phyloP scores from a whole-genome alignment of 2,888 invertebrate species.

The Polymixis lichenea region DNA sequence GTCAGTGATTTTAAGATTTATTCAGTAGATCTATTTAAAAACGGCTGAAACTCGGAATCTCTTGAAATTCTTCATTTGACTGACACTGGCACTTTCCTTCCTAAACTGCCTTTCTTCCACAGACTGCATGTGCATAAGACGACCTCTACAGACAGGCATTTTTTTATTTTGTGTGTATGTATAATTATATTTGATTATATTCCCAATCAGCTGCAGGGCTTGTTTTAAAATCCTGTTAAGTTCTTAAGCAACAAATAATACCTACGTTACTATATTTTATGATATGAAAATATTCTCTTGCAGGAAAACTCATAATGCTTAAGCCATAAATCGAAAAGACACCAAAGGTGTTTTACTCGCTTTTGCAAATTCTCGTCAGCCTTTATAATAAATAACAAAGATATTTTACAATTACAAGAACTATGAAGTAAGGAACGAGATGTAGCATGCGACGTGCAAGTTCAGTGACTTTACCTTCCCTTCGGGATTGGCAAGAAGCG shows the following conservation, averaged over 20 bases:
- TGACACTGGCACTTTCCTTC: background rate
- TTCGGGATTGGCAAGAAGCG: conserved; percentile 87
- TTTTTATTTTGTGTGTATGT: background rate
- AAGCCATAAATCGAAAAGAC: conserved; percentile 55
- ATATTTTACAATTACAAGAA: conserved; percentile 87
- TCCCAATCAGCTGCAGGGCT: background rate
- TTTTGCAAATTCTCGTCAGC: conserved; percentile 66
- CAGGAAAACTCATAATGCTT: conserved; percentile 37
- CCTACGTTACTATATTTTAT: conserved; percentile 12
- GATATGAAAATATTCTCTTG: conserved; percentile 29
- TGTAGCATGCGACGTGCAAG: conserved; percentile 86
- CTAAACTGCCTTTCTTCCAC: background rate
- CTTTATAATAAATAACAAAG: conserved; percentile 78
- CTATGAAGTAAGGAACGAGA: conserved; percentile 86
- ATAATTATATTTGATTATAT: conserved; percentile 5
- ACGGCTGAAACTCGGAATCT: background rate
- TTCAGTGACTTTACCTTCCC: conserved; percentile 89
- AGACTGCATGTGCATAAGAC: background rate
- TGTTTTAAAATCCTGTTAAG: conserved; percentile 1
- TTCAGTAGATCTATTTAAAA: background rate
- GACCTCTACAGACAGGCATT: background rate
- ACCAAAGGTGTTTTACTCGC: conserved; percentile 63
- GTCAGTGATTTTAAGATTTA: background rate
- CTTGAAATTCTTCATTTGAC: background rate
- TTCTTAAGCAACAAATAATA: conserved; percentile 1